Percentiles rank a stretch among this genome's conserved stretches.
phyloP scores from a whole-genome alignment of 2,888 invertebrate genomes.

The Cotesia congregata region DNA sequence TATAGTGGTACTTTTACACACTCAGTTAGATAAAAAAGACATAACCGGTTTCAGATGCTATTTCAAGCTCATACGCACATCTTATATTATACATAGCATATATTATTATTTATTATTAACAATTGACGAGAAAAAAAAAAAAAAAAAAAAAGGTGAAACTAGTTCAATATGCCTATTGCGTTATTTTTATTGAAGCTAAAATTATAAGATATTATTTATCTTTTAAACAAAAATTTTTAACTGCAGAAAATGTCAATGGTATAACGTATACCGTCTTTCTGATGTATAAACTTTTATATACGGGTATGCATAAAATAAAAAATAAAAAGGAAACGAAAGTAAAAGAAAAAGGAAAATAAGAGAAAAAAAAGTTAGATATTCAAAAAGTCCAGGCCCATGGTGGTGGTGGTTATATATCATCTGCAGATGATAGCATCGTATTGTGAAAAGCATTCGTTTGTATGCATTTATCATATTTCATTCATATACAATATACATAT shows the following conservation, averaged over 20 bases:
- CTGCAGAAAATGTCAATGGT: too few relatives aligned
- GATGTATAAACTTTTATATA: conserved; percentile 45
- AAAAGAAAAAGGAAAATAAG: conserved; percentile 48
- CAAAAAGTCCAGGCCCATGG: conserved; percentile 48
- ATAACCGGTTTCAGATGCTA: conserved; percentile 59
- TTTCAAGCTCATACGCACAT: conserved; percentile 26
- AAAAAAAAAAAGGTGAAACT: neutral
- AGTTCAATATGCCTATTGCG: conserved; percentile 1
- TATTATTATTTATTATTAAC: too few relatives aligned
- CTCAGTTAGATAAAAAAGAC: conserved; percentile 38
- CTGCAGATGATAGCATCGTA: conserved; percentile 63
- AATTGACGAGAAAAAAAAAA: neutral
- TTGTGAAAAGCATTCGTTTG: conserved; percentile 62
- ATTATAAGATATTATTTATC: too few relatives aligned
- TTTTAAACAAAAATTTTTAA: neutral
- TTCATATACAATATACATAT: too few relatives aligned
- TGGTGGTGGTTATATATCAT: conserved; percentile 60
- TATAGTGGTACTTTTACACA: conserved; percentile 38
- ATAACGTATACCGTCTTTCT: conserved; percentile 24
- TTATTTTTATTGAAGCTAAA: neutral
- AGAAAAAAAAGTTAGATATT: conserved; percentile 53
- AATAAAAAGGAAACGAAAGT: conserved; percentile 33
- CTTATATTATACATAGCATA: neutral
- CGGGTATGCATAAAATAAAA: conserved; percentile 49
- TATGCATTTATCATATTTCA: conserved; percentile 50